Evolutionary conservation across 2,113 vertebrate species (phyloP).

Genomic region (Platanista minor): DNA sequence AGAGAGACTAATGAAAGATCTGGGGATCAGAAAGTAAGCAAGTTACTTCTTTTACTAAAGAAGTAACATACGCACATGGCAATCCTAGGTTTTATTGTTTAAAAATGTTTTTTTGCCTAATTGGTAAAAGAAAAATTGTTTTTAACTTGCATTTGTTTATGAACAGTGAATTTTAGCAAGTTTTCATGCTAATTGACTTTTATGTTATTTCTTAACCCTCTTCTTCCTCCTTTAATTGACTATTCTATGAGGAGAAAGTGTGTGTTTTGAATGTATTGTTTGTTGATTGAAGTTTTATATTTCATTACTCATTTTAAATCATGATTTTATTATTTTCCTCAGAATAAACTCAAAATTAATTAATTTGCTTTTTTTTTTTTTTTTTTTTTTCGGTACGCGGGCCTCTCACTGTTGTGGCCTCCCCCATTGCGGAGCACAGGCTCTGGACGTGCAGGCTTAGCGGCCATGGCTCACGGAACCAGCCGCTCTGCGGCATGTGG

Average conservation of each 20-base stretch:
- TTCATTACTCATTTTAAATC: not conserved
- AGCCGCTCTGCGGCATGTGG: too few species aligned
- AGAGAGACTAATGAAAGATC: not conserved
- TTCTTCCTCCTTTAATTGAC: not conserved
- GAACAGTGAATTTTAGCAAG: not conserved
- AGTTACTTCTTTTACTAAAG: not conserved
- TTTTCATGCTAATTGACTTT: not conserved
- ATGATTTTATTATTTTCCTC: slow-evolving; percentile 26
- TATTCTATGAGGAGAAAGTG: not conserved
- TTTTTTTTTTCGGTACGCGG: too few species aligned
- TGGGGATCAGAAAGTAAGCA: not conserved
- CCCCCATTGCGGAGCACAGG: too few species aligned
- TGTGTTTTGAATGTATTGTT: not conserved
- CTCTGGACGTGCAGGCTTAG: too few species aligned
- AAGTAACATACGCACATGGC: not conserved
- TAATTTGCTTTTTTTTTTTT: not conserved
- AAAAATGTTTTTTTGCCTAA: not conserved
- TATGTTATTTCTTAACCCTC: not conserved
- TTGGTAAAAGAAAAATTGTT: not conserved
- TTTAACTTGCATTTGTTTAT: not conserved
- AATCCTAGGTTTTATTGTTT: not conserved
- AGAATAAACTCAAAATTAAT: not conserved
- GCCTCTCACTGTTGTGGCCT: too few species aligned
- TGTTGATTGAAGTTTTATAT: not conserved
- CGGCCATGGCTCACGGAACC: too few species aligned